Conservation (phyloP, 1,140 invertebrate genomes). For the Lasioglossum baleicum region DNA sequence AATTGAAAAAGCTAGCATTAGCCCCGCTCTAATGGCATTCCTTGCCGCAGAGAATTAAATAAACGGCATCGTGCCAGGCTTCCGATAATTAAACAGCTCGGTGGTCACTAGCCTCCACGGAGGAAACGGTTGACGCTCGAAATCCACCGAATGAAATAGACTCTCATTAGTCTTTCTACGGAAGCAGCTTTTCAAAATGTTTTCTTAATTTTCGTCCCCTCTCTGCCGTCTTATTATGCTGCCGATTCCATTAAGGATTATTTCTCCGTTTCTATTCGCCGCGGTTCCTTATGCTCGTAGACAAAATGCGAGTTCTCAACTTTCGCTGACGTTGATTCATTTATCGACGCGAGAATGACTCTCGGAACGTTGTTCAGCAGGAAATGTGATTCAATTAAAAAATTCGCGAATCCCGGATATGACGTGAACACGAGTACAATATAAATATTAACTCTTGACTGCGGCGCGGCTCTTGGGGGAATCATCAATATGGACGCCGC, state of each 20-base stretch:
- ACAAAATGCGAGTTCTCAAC: too few relatives aligned
- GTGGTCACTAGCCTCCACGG: neutral
- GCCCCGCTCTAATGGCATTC: conserved; percentile 58
- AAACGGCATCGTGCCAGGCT: neutral
- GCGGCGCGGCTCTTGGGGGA: too few relatives aligned
- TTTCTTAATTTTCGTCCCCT: neutral
- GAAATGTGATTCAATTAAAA: too few relatives aligned
- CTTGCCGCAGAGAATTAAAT: conserved; percentile 13
- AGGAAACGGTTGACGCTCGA: neutral
- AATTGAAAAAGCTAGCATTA: conserved; percentile 21
- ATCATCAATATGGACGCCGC: too few relatives aligned
- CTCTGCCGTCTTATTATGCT: neutral
- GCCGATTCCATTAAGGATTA: neutral
- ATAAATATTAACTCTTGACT: too few relatives aligned
- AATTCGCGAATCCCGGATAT: too few relatives aligned
- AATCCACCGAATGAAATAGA: neutral
- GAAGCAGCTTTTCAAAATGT: neutral
- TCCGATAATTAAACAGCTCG: conserved; percentile 1
- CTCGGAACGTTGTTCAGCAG: too few relatives aligned
- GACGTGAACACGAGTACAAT: too few relatives aligned
- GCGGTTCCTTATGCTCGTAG: too few relatives aligned
- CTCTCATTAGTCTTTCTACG: neutral
- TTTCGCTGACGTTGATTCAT: too few relatives aligned
- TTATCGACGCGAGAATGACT: too few relatives aligned
- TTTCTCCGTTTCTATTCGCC: neutral